Evolutionary conservation across 2,888 invertebrate species (phyloP).

Genomic region (Himalopsyche tibetana): DNA sequence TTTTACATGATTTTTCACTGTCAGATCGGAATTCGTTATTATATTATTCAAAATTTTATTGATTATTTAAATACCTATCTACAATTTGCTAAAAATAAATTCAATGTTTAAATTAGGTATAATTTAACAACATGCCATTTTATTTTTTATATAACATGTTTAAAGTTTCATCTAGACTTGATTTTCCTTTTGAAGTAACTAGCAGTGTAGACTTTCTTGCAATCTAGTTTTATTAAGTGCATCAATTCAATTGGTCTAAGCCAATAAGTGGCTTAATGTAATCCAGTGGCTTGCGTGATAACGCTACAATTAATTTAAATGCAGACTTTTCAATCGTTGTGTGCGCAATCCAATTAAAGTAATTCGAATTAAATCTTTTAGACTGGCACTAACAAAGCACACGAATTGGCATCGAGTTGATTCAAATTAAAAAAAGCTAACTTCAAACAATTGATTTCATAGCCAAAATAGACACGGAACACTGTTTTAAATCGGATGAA

Average conservation of each 20-base stretch:
- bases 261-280: slow-evolving; percentile 35
- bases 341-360: slow-evolving; percentile 23
- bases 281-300: slow-evolving; percentile 24
- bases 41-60: no score
- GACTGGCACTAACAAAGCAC: no score
- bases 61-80: no score
- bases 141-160: neutral
- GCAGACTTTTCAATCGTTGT: neutral
- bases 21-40: no score
- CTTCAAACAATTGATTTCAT: no score
- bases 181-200: neutral
- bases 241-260: slow-evolving; percentile 18
- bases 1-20: no score
- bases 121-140: neutral
- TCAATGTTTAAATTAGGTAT: no score
- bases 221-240: slow-evolving; percentile 21
- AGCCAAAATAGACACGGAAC: no score
- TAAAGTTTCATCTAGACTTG: neutral
- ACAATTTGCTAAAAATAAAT: no score
- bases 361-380: slow-evolving; percentile 16
- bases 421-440: no score
- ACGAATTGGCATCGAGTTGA: no score
- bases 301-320: neutral
- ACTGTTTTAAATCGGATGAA: no score
- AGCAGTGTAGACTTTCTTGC: slow-evolving; percentile 1